phyloP scores from a whole-genome alignment of 2,797 vertebrate genomes.

The Meriones psammophilus region DNA sequence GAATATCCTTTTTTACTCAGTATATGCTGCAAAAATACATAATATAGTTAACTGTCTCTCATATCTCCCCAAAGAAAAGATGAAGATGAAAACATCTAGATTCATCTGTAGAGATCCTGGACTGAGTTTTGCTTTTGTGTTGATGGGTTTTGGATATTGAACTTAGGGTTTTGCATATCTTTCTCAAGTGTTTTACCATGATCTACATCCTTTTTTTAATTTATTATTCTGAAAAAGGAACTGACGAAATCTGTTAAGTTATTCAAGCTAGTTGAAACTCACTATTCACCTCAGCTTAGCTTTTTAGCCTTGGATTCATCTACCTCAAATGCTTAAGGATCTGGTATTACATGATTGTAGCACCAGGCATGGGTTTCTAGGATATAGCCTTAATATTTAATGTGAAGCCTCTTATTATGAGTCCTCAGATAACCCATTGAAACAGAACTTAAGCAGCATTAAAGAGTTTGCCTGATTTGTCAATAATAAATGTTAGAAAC shows the following conservation, averaged over 20 bases:
- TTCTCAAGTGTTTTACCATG: background rate
- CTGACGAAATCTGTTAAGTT: background rate
- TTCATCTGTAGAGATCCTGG: background rate
- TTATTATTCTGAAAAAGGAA: background rate
- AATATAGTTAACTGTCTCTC: background rate
- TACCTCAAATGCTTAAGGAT: background rate
- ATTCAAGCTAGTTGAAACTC: rapidly evolving
- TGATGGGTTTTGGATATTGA: background rate
- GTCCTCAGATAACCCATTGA: constrained; percentile 9
- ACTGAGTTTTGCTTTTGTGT: background rate
- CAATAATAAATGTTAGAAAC: constrained; percentile 14
- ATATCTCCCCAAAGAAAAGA: background rate
- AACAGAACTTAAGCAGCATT: constrained; percentile 12
- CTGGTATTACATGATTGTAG: background rate
- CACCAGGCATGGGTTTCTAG: background rate
- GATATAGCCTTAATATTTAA: background rate
- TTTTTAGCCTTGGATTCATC: background rate
- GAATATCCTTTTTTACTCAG: background rate
- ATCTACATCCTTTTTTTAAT: background rate
- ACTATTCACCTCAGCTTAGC: background rate
- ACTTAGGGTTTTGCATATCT: background rate
- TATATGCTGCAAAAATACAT: background rate
- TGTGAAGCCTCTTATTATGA: constrained; percentile 3
- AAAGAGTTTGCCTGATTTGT: background rate
- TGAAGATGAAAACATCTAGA: background rate